phyloP scores from a whole-genome alignment of 2,113 vertebrate species.

The Sylvilagus bachmani region DNA sequence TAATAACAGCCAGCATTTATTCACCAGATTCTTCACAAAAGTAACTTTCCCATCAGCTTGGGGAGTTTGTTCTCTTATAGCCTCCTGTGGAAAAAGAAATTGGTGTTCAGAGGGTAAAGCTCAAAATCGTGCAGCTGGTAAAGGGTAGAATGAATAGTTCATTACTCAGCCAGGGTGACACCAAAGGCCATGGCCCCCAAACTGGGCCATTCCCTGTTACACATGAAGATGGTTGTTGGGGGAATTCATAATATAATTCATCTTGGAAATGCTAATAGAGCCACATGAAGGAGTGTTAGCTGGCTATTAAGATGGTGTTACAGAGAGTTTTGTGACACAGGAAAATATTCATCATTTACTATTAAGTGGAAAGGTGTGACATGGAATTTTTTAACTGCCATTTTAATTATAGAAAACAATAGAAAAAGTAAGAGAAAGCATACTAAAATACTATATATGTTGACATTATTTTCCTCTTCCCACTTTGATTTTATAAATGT shows the following conservation, averaged over 20 bases:
- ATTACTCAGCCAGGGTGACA: neutral
- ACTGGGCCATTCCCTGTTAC: neutral
- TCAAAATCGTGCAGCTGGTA: neutral
- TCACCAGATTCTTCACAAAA: neutral
- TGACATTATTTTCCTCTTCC: neutral
- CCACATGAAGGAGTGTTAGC: neutral
- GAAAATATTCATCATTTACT: neutral
- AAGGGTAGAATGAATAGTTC: neutral
- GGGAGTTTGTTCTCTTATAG: neutral
- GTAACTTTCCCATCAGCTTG: neutral
- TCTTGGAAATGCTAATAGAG: neutral
- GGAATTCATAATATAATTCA: neutral
- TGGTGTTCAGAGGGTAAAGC: neutral
- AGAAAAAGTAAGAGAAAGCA: neutral
- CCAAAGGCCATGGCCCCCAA: rapidly evolving
- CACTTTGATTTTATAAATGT: neutral
- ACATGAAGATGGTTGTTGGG: rapidly evolving
- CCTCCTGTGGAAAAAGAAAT: neutral
- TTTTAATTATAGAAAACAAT: neutral
- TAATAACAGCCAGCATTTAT: neutral
- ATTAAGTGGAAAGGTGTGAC: neutral
- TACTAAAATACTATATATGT: neutral
- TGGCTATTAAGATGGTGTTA: neutral
- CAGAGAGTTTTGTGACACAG: neutral
- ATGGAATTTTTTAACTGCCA: neutral